Percentiles rank a stretch among this genome's conserved stretches.
Conservation (phyloP, 2,113 vertebrate genomes). For the Syngnathoides biaculeatus region DNA sequence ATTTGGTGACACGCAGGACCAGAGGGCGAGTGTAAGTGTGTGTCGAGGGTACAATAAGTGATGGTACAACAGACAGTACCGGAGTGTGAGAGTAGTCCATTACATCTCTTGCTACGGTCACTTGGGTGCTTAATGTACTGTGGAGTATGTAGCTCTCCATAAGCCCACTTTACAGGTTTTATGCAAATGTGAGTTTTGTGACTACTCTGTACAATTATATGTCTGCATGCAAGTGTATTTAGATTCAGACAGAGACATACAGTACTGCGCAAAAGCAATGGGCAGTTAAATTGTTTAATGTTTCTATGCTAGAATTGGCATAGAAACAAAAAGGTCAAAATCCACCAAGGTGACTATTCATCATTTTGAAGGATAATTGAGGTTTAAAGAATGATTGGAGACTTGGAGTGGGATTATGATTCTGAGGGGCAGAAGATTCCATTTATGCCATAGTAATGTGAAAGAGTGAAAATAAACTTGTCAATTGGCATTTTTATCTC, state of each 20-base stretch:
- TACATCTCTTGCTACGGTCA: slow-evolving; percentile 40
- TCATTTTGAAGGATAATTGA: not conserved
- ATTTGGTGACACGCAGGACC: slow-evolving; percentile 48
- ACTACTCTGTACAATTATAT: slow-evolving; percentile 11
- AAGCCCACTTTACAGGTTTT: slow-evolving; percentile 48
- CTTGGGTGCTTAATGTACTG: slow-evolving; percentile 59
- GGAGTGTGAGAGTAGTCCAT: slow-evolving; percentile 49
- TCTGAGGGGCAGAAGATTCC: not conserved
- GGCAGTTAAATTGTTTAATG: not conserved
- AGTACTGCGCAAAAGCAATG: not conserved
- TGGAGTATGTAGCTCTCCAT: slow-evolving; percentile 55
- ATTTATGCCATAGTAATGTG: not conserved
- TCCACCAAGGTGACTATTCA: not conserved
- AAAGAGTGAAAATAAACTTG: not conserved
- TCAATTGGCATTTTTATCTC: not conserved
- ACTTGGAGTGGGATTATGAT: not conserved
- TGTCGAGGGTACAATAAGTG: slow-evolving; percentile 44
- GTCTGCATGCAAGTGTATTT: not conserved
- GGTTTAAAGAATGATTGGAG: not conserved
- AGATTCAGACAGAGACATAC: not conserved
- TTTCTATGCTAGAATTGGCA: not conserved
- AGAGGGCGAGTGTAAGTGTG: slow-evolving; percentile 30
- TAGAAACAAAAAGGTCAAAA: not conserved
- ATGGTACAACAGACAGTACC: slow-evolving; percentile 38
- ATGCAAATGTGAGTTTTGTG: slow-evolving; percentile 48